phyloP scores from a whole-genome alignment of 2,888 invertebrate genomes.

The Laspeyria flexula region DNA sequence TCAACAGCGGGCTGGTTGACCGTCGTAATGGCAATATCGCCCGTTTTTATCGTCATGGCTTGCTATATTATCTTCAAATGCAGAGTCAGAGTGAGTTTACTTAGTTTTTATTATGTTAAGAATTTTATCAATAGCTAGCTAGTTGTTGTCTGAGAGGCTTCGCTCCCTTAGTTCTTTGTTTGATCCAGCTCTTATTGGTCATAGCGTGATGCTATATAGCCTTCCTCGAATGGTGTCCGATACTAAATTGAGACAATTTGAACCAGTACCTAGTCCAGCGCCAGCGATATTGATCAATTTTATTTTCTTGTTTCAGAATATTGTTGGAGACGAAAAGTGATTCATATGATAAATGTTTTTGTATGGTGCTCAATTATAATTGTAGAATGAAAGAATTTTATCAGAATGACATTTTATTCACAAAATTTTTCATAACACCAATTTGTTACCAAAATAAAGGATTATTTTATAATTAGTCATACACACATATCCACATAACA shows the following conservation, averaged over 20 bases:
- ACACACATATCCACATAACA: conserved; percentile 80
- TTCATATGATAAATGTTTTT: not conserved
- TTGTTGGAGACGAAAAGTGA: conserved; percentile 70
- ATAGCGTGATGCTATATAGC: no score
- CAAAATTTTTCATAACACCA: conserved; percentile 83
- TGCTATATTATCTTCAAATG: conserved; percentile 72
- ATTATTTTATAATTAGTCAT: conserved; percentile 82
- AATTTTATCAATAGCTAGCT: no score
- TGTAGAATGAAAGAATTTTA: conserved; percentile 36
- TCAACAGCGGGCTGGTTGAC: conserved; percentile 62
- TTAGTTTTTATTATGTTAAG: not conserved
- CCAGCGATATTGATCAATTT: no score
- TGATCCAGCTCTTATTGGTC: no score
- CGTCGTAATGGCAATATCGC: conserved; percentile 51
- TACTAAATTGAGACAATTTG: no score
- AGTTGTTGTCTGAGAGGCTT: no score
- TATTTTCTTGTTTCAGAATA: conserved; percentile 78
- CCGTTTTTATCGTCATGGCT: conserved; percentile 53
- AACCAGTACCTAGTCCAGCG: no score
- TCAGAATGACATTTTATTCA: conserved; percentile 84
- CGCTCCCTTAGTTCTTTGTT: no score
- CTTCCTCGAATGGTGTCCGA: no score
- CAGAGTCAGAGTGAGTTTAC: conserved; percentile 68
- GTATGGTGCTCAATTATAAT: conserved; percentile 13
- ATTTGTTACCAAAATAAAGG: conserved; percentile 85